Conservation (phyloP, 2,888 invertebrate species). For the Nyleta sp. region DNA sequence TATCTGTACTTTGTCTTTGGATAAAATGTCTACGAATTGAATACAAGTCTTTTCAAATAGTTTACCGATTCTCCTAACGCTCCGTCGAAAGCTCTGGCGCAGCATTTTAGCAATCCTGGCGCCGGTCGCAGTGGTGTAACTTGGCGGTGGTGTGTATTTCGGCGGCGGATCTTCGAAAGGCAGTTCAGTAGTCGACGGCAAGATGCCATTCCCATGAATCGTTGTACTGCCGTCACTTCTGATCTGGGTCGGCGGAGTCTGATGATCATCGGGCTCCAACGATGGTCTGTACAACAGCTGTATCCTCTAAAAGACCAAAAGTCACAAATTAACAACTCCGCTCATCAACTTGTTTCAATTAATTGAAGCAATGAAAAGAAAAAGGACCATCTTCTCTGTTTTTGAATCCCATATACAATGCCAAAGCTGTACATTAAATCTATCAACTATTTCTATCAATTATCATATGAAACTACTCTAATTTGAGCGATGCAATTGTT, state of each 20-base stretch:
- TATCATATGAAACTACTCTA: too few species aligned
- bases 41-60: not conserved
- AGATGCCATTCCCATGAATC: slow-evolving; percentile 75
- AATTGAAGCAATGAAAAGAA: not conserved
- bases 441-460: too few species aligned
- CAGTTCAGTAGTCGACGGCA: slow-evolving; percentile 76
- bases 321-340: too few species aligned
- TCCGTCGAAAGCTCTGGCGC: slow-evolving; percentile 90
- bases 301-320: slow-evolving; percentile 86
- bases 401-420: too few species aligned
- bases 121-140: slow-evolving; percentile 95
- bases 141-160: slow-evolving; percentile 96
- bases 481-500: too few species aligned
- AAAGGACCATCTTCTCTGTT: too few species aligned
- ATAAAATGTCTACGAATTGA: too few species aligned
- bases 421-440: too few species aligned
- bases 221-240: slow-evolving; percentile 71
- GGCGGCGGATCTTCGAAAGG: slow-evolving; percentile 91
- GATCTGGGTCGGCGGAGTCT: slow-evolving; percentile 73
- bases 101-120: slow-evolving; percentile 90
- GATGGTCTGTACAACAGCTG: slow-evolving; percentile 92
- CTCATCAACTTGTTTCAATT: too few species aligned
- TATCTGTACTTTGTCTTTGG: too few species aligned
- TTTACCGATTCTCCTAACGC: slow-evolving; percentile 87
- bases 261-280: slow-evolving; percentile 83